Base-by-base conservation (phyloP, 2,113 vertebrate species). In the Muscicapa adusta region DNA sequence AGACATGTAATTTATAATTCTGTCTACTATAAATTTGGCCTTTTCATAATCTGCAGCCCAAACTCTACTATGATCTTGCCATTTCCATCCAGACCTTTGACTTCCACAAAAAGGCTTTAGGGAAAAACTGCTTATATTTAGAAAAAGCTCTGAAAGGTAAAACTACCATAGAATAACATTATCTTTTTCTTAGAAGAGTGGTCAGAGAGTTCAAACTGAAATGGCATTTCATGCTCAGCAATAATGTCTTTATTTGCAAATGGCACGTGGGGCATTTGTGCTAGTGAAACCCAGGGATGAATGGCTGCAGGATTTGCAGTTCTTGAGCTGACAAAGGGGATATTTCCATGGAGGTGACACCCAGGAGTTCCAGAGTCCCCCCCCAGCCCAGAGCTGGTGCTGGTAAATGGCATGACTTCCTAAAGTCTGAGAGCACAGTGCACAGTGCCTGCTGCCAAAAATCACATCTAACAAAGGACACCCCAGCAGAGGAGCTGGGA, bases 21-120 rank as follows among this genome's bases (percentile, higher is more conserved):
- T 53, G n/a, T n/a, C 91, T 78, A 33, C 73, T 89, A 72, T 56
- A 89, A 92, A 93, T 90, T 92, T 94, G 75, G 65, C 88, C 88
- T 76, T 67, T 85, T 79, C 82, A 88, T 96, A 92, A 96, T 89
- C 87, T 94, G 70, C 54, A 84, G 88, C 86, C 56, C 79, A 89
- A 96, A 88, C 85, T 93, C 94, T 91, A 94, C 95, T 95, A 82
- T n/a, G 91, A 93, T 82, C 81, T 79, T 97, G 94, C 91, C 89
- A 91, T 94, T 96, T 92, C 94, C 88, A 65, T 85, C 34, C 40
- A 74, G 63, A 94, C 93, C 91, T 94, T 93, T 80, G 85, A 91
- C 90, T 91, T 77, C 79, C 91, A 78, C 79, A 61, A 91, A 90
- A 76, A 86, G 25, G 33, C 91, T 85, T 85, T 77, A 96, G 82